These are phyloP conservation scores for Sinella curviseta DNA, from an alignment of 1,140 invertebrate genomes.

Conservation along the genomic window DNA sequence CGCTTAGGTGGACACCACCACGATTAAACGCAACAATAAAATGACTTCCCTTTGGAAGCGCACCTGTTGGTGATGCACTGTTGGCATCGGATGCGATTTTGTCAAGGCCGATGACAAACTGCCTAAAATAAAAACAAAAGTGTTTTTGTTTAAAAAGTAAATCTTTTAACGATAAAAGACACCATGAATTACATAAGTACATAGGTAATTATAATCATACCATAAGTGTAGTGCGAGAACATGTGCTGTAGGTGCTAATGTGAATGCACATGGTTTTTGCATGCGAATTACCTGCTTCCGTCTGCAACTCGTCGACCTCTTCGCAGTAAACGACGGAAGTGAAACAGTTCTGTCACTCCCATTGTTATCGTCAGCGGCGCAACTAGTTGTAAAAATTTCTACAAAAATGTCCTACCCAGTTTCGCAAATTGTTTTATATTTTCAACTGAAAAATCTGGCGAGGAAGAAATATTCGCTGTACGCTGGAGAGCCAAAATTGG, in stretches of 20 bases:
- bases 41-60: not conserved
- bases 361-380: not conserved
- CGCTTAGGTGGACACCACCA: not conserved
- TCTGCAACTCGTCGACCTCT: slow-evolving; percentile 11
- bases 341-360: not conserved
- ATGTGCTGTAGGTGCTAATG: too few species aligned
- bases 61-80: not conserved
- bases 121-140: not conserved
- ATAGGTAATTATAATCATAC: not conserved
- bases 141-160: not conserved
- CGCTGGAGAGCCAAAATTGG: not conserved
- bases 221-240: too few species aligned
- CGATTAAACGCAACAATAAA: slow-evolving; percentile 9
- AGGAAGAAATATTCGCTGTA: not conserved
- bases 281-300: slow-evolving; percentile 17
- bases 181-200: not conserved
- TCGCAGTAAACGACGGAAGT: not conserved
- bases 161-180: not conserved
- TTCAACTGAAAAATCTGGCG: too few species aligned
- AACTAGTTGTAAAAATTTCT: not conserved
- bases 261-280: too few species aligned
- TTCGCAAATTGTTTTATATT: too few species aligned
- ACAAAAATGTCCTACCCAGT: too few species aligned
- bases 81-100: not conserved
- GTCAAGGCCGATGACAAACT: slow-evolving; percentile 11